Evolutionary conservation across 2,888 invertebrate species (phyloP).

Genomic region (Adelognathus sp.): DNA sequence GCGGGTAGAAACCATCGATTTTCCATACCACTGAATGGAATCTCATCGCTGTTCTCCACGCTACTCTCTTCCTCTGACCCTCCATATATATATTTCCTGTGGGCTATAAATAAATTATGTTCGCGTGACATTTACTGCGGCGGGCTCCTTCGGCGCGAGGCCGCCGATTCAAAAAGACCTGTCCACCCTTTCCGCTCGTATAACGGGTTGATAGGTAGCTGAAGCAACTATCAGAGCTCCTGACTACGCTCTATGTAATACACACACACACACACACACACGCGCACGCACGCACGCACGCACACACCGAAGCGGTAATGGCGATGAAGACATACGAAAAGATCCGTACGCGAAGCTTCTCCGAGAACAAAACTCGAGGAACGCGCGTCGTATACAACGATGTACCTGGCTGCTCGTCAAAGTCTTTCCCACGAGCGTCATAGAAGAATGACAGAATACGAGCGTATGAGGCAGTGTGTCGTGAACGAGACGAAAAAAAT

Average conservation of each 20-base stretch:
- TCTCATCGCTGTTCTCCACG: slow-evolving; percentile 8
- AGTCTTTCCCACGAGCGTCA: slow-evolving; percentile 36
- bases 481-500: not conserved
- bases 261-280: too few relatives aligned
- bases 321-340: slow-evolving; percentile 8
- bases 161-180: slow-evolving; percentile 28
- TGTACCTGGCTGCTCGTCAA: slow-evolving; percentile 43
- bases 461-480: not conserved
- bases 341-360: slow-evolving; percentile 13
- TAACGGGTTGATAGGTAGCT: slow-evolving; percentile 12
- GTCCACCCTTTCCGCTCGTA: slow-evolving; percentile 34
- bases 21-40: slow-evolving; percentile 4
- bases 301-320: not conserved
- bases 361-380: slow-evolving; percentile 32
- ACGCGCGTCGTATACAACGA: not conserved
- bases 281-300: too few relatives aligned
- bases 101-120: slow-evolving; percentile 68
- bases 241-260: not conserved
- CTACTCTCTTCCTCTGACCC: not conserved
- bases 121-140: slow-evolving; percentile 68
- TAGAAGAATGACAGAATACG: not conserved
- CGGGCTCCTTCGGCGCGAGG: slow-evolving; percentile 3
- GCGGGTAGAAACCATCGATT: slow-evolving; percentile 21
- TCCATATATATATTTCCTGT: slow-evolving; percentile 10
- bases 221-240: slow-evolving; percentile 7